These are phyloP conservation scores for Platyscapa corneri DNA, from an alignment of 1,140 invertebrate genomes.

Conservation along the genomic window DNA sequence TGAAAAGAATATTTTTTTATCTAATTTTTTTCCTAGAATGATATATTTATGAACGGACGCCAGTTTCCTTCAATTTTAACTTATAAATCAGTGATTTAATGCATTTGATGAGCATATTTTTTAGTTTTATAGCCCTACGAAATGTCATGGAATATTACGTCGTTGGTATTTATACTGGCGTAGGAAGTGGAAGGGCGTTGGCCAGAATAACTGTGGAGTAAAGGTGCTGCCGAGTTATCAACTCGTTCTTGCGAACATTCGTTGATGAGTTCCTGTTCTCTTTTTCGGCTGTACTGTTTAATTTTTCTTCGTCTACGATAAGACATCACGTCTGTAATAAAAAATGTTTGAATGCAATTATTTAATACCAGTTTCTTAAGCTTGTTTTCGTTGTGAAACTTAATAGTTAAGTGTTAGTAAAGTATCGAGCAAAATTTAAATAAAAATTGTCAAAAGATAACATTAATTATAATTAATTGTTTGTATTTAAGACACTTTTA, in stretches of 20 bases:
- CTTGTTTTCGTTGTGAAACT: neutral
- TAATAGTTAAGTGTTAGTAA: conserved; percentile 5
- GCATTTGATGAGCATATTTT: conserved; percentile 11
- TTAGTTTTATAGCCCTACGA: conserved; percentile 17
- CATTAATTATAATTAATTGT: no score
- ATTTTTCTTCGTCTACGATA: conserved; percentile 59
- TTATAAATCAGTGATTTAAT: neutral
- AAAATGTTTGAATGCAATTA: conserved; percentile 1
- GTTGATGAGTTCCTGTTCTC: conserved; percentile 33
- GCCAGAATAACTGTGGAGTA: conserved; percentile 66
- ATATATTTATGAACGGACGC: conserved; percentile 29
- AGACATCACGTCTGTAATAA: conserved; percentile 71
- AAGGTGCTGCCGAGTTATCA: conserved; percentile 65
- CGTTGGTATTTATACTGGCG: conserved; percentile 68
- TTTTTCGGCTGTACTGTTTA: conserved; percentile 53
- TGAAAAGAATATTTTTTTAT: conserved; percentile 40
- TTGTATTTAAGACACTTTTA: no score
- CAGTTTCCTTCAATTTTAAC: conserved; percentile 22
- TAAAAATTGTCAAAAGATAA: neutral
- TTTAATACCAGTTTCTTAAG: neutral
- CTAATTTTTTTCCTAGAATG: conserved; percentile 23
- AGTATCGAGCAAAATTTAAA: neutral
- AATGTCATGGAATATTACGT: conserved; percentile 52
- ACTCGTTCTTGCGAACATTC: conserved; percentile 38
- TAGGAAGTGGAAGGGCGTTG: conserved; percentile 71